Base-by-base conservation (phyloP, 2,113 vertebrate species). In the Prochilodus magdalenae region DNA sequence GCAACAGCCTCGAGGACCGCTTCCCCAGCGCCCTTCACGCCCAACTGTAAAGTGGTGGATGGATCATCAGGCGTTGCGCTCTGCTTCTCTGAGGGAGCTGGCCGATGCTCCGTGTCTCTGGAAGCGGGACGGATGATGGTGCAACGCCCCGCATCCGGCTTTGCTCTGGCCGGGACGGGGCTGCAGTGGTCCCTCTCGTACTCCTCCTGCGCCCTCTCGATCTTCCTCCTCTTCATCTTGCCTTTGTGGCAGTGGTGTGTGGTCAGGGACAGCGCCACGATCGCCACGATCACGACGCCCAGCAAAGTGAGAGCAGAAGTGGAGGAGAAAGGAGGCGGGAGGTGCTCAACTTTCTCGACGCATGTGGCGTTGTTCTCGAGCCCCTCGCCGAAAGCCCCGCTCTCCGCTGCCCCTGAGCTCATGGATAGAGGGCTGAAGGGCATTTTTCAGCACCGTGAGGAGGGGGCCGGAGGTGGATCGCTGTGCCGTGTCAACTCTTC, bases 191-290 rank as follows among this genome's bases (percentile, higher is more conserved):
- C 98, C 87, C 97, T 93, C 88, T 99, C 98, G 0, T 97, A 99
- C 69, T 99, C 98, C 92, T 99, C 96, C 92, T 99, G 97, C 73
- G 96, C 98, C 90, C 94, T 95, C 89, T 96, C 95, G 90, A 99
- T 98, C 94, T 99, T 99, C 91, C 96, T 94, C 67, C 96, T 98
- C 91, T 96, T 97, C 91, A 99, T 98, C 93, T 95, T 97, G 82
- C 96, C 93, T 92, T 98, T 99, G 94, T 99, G 97, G 89, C 98
- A 87, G 88, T 98, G 97, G 90, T 98, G 97, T 80, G 98, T 99
- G 89, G 95, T 95, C 85, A 99, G 94, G 70, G 98, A 99, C 73
- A 99, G 94, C 36, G 98, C 92, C 85, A 99, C 86, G 89, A 99
- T 91, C 90, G 96, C 96, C 89, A 96, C 94, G 89, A 99, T 97